phyloP scores from a whole-genome alignment of 2,797 vertebrate genomes.

The Fistularia commersonii region DNA sequence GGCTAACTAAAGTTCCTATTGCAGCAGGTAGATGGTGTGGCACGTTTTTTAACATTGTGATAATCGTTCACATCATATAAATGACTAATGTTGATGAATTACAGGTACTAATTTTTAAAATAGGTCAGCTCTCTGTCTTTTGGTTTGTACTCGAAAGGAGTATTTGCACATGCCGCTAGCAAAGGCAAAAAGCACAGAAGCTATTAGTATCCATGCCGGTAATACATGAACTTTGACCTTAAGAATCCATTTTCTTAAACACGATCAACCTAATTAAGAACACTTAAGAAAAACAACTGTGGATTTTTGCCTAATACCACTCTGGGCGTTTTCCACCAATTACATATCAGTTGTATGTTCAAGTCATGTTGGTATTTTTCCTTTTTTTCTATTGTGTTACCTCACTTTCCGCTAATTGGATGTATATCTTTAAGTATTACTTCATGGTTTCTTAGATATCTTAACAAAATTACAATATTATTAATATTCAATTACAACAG shows the following conservation, averaged over 20 bases:
- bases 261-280: slow-evolving; percentile 2
- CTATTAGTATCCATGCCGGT: slow-evolving; percentile 16
- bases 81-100: too few species aligned
- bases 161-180: slow-evolving; percentile 40
- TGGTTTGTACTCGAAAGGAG: neutral
- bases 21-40: slow-evolving; percentile 60
- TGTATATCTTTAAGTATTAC: too few species aligned
- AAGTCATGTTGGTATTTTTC: too few species aligned
- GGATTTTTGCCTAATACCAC: too few species aligned
- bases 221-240: slow-evolving; percentile 68
- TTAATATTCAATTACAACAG: too few species aligned
- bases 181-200: slow-evolving; percentile 21
- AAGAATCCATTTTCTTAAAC: slow-evolving; percentile 68
- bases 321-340: too few species aligned
- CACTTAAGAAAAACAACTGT: slow-evolving; percentile 1
- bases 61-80: too few species aligned
- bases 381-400: too few species aligned
- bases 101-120: neutral
- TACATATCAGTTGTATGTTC: too few species aligned
- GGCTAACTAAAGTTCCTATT: slow-evolving; percentile 49
- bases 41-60: slow-evolving; percentile 43
- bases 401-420: too few species aligned
- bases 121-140: neutral
- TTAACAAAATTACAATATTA: too few species aligned
- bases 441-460: too few species aligned